These are phyloP conservation scores for Shargacucullia verbasci DNA, from an alignment of 2,888 invertebrate genomes.

Conservation along the genomic window DNA sequence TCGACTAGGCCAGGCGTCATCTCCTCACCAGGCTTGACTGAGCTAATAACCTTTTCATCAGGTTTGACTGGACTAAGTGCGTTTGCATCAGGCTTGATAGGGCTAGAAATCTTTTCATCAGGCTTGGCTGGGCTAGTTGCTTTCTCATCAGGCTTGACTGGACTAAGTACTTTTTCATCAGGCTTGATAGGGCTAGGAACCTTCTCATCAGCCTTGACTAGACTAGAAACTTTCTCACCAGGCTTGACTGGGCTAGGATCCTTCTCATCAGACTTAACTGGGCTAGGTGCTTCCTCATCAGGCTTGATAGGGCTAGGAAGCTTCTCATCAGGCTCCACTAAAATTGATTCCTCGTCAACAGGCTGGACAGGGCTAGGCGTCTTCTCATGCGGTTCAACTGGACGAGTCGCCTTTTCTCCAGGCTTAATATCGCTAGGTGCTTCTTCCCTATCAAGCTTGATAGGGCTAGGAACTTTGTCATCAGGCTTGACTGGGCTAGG, in stretches of 20 bases:
- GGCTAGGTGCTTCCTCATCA: slow-evolving; percentile 23
- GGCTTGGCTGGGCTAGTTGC: slow-evolving; percentile 3
- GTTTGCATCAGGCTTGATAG: slow-evolving; percentile 19
- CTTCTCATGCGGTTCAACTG: neutral
- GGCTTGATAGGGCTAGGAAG: slow-evolving; percentile 7
- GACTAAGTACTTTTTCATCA: slow-evolving; percentile 28
- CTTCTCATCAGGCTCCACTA: slow-evolving; percentile 13
- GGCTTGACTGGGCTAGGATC: slow-evolving; percentile 1
- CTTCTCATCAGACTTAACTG: slow-evolving; percentile 21
- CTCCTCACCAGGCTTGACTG: slow-evolving; percentile 10
- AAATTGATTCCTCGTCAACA: too few relatives aligned
- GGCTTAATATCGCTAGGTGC: neutral
- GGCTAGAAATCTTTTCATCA: slow-evolving; percentile 4
- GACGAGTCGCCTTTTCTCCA: neutral
- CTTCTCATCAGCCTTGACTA: too few relatives aligned
- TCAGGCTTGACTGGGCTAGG: slow-evolving; percentile 3
- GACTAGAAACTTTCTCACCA: slow-evolving; percentile 13
- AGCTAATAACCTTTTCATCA: slow-evolving; percentile 17
- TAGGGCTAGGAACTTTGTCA: neutral
- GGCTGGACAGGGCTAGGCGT: slow-evolving; percentile 15
- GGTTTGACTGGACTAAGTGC: slow-evolving; percentile 20
- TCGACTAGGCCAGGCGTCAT: too few relatives aligned
- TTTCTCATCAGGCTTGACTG: slow-evolving; percentile 9
- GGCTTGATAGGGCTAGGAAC: neutral
- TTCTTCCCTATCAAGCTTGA: slow-evolving; percentile 2